Base-by-base conservation (phyloP, 2,888 invertebrate species). In the Philhelius pedissequus region DNA sequence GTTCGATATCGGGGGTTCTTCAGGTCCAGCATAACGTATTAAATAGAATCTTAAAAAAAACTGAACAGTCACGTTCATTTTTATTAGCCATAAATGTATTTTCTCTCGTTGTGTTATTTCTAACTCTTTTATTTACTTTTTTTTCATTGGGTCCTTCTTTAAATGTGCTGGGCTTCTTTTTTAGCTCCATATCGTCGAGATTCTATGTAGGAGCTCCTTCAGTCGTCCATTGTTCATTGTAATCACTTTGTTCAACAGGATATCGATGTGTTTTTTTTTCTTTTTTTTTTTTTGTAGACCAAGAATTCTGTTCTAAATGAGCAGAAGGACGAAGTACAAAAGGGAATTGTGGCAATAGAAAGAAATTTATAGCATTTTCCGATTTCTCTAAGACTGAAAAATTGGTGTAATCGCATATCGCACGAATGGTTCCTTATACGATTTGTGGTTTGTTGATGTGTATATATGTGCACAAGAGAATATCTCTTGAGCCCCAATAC, bases 11-110 rank as follows among this genome's bases (percentile, higher is more conserved):
- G 43, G 62, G 43, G 62, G 38, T 60, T 35, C 38, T 32, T 66
- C 62, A 32, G 45, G 60, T 43, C 45, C 70, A 35, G 45, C 62
- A 62, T 18, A 27, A 32, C 35, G 11, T 35, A 66, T 64, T 35
- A 27, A 25, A 43, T 13, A 56, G 69, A 83, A 83, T 66, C 81
- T 69, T 56, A 56, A 69, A 83, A 69, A 83, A 71, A 79, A 60
- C 74, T 58, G 62, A 74, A 74, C 79, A 74, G 83, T 83, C 83
- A 83, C 83, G 83, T 79, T 74, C 83, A 66, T 78, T 83, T 83
- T 83, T 83, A 83, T 83, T 83, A 83, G 83, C 83, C 83, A 83
- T 83, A 83, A 83, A 83, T 83, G 83, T 83, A 83, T 83, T 83
- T 83, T 64, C 64, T 38, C 71, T 20, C 35, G n/a, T 69, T 43